These are phyloP conservation scores for Autographa pulchrina DNA, from an alignment of 2,888 invertebrate species.

Conservation along the genomic window DNA sequence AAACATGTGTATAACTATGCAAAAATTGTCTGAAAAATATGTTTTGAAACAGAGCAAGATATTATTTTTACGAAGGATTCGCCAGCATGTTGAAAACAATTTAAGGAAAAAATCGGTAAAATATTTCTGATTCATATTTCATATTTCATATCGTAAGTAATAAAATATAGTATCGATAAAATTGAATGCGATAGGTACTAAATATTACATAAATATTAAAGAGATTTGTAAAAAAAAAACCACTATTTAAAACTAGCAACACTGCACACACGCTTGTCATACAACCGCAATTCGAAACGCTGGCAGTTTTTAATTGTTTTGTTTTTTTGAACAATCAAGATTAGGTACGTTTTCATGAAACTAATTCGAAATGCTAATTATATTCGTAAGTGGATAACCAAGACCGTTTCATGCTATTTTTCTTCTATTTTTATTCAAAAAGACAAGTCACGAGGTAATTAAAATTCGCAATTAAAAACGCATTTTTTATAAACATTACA, in stretches of 20 bases:
- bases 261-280: conserved; percentile 1
- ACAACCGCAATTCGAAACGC: conserved; percentile 6
- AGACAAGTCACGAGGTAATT: neutral
- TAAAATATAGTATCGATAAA: no score
- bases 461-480: neutral
- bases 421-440: conserved; percentile 4
- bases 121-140: no score
- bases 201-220: no score
- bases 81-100: no score
- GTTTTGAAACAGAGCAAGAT: no score
- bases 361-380: conserved; percentile 4
- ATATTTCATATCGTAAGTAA: no score
- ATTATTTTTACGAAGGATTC: no score
- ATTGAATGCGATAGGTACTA: no score
- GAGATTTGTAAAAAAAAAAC: neutral
- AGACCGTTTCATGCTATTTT: neutral
- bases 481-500: no score
- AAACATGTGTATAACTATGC: no score
- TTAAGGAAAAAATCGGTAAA: no score
- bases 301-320: conserved; percentile 5
- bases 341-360: conserved; percentile 1
- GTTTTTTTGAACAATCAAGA: conserved; percentile 3
- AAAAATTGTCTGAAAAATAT: no score
- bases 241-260: neutral
- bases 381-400: conserved; percentile 4